Evolutionary conservation across 2,113 vertebrate genomes (phyloP), one percentile per base, ranked within the genome.

Genomic region (Cebus imitator): DNA sequence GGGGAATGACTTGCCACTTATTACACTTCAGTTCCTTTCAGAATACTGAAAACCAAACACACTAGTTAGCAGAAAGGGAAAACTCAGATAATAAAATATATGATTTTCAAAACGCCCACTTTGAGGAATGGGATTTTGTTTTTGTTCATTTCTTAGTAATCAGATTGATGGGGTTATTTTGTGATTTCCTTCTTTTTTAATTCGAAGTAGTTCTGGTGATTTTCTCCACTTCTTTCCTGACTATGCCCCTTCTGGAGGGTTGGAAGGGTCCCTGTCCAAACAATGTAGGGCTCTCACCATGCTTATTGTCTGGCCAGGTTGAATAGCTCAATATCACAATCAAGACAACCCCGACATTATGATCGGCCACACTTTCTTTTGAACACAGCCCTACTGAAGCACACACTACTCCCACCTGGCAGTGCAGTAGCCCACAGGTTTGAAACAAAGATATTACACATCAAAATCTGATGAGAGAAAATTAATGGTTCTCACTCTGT

Each of bases 401-500:
- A 21, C 87, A 48, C 64, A 70, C 68, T 89, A 18, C 86, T 13
- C n/a, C 30, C 68, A 96, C 68, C 75, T 82, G 91, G 32, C 55
- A 89, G 58, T 43, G 9, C 66, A 91, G 23, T 5, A 52, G 27
- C 57, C 52, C 94, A 16, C 79, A 91, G 78, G 58, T 90, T 57
- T 93, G 76, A 94, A 97, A 96, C 86, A 97, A 97, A 82, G 16
- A 12, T 96, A 61, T 82, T 76, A 55, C 13, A 92, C 1, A 1
- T 96, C 61, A 97, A 96, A 96, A 93, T 97, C 79, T 85, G 80
- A 95, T 58, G 86, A 96, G 84, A 96, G 90, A 97, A 98, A 98
- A 98, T 96, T 64, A 97, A 97, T 95, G 50, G 75, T 50, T 94
- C 50, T 58, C 32, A 58, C 73, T 95, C 25, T 52, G 35, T 57